Base-by-base conservation (phyloP, 1,140 invertebrate genomes). In the Cepaea nemoralis region DNA sequence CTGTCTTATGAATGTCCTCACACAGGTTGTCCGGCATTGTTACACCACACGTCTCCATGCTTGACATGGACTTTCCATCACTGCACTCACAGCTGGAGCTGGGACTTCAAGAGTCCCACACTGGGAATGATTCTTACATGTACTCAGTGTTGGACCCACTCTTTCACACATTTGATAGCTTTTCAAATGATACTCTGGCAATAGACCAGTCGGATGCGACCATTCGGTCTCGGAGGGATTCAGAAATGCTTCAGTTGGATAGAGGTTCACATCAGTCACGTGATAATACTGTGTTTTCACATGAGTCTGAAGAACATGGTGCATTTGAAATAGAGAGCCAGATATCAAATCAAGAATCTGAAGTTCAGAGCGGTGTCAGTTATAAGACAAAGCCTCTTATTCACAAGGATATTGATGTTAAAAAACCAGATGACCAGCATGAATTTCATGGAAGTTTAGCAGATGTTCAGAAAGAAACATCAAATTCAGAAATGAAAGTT, bases 1-100 rank as follows among this genome's bases (percentile, higher is more conserved):
- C 19, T 55, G 50, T 55, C n/a, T 55, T 55, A 2, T 55, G 42
- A 45, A 8, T 55, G 22, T 55, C 50, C 33, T 5, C 3, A 31
- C 8, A 42, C 66, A 80, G 78, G 33, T 31, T 80, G 31, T 37
- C 55, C 19, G 50, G 69, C 42, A 59, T 80, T 40, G 0, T n/a
- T 22, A 12, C 22, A 8, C 78, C 78, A 24, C 31, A 37, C 3
- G 42, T 80, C 1, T 37, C 67, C 3, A 0, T 48, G 8, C 22
- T 73, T 8, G 59, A 80, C 35, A 1, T 73, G 2, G 27, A 31
- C 10, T 71, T 80, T 35, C 78, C 78, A 3, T 16, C 42, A 22
- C 14, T 67, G 0, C n/a, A 14, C 14, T 16, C 67, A 6, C 22
- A 73, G 42, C 6, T 73, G n/a, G 22, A 14, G 6, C 6, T 42